These are phyloP conservation scores for Drosophila barbarae DNA, from an alignment of 2,888 invertebrate species.

Conservation along the genomic window DNA sequence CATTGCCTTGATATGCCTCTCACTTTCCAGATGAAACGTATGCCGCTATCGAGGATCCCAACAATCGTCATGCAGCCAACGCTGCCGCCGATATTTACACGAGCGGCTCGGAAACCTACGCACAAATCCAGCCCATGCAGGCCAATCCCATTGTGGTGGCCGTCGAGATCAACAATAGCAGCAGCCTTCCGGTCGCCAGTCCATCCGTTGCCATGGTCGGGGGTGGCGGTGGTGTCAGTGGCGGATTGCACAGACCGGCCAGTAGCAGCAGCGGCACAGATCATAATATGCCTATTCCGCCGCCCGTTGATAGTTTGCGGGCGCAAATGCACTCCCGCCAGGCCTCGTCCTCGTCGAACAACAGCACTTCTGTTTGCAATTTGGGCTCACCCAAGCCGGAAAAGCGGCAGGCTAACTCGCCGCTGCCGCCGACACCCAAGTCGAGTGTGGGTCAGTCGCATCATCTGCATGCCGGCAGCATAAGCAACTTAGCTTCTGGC, in stretches of 20 bases:
- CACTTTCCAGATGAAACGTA: constrained; percentile 88
- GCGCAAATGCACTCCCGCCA: constrained; percentile 81
- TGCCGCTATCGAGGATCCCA: constrained; percentile 91
- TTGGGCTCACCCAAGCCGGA: constrained; percentile 94
- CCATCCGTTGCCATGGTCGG: constrained; percentile 20
- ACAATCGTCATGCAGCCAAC: constrained; percentile 76
- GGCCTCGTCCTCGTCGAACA: constrained; percentile 83
- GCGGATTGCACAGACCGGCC: constrained; percentile 35
- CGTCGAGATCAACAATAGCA: constrained; percentile 78
- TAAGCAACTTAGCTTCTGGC: constrained; percentile 77
- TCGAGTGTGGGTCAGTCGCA: constrained; percentile 60
- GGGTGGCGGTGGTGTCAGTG: constrained; percentile 8
- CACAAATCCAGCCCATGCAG: constrained; percentile 86
- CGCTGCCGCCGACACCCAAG: constrained; percentile 89
- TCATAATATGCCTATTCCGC: constrained; percentile 79
- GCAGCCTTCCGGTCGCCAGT: constrained; percentile 38
- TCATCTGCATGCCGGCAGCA: constrained; percentile 71
- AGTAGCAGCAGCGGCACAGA: constrained; percentile 51
- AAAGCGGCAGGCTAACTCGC: constrained; percentile 93
- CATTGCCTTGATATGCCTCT: background rate
- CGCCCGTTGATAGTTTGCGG: constrained; percentile 83
- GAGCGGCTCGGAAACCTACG: constrained; percentile 92
- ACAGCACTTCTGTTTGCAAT: constrained; percentile 85
- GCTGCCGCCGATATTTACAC: constrained; percentile 83
- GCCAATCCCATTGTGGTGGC: constrained; percentile 79